These are phyloP conservation scores for Hydropsyche tenuis DNA, from an alignment of 1,140 invertebrate species.

Conservation along the genomic window DNA sequence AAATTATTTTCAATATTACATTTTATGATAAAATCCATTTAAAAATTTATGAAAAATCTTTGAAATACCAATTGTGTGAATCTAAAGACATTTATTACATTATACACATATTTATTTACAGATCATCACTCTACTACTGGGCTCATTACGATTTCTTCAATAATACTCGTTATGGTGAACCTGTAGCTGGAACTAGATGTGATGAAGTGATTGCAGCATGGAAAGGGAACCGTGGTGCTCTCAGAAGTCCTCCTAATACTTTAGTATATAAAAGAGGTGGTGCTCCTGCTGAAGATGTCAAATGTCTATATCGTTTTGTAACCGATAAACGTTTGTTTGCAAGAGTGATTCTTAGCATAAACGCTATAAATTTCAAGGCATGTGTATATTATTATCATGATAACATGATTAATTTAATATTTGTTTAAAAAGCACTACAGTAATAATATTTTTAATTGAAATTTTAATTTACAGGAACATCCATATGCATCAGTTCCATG, in stretches of 20 bases:
- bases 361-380: constrained; percentile 73
- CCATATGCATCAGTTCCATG: constrained; percentile 81
- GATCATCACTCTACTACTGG: constrained; percentile 87
- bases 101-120: constrained; percentile 52
- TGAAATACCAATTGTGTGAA: no score
- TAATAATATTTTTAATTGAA: neutral
- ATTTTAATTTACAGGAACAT: constrained; percentile 63
- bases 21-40: no score
- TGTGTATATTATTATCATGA: no score
- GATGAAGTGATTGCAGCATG: constrained; percentile 86
- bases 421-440: neutral
- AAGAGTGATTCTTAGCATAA: constrained; percentile 76
- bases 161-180: constrained; percentile 82
- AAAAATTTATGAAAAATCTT: no score
- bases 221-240: constrained; percentile 71
- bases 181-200: constrained; percentile 78
- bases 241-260: constrained; percentile 83
- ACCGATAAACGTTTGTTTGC: constrained; percentile 81
- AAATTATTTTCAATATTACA: no score
- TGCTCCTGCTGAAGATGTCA: constrained; percentile 68
- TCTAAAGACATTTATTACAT: no score
- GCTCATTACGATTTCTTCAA: constrained; percentile 93
- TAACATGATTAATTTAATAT: no score
- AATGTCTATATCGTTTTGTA: constrained; percentile 82
- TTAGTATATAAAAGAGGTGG: constrained; percentile 74